Evolutionary conservation across 92 coral and sea anemone species (phyloP).

Genomic region (Porites evermanni): DNA sequence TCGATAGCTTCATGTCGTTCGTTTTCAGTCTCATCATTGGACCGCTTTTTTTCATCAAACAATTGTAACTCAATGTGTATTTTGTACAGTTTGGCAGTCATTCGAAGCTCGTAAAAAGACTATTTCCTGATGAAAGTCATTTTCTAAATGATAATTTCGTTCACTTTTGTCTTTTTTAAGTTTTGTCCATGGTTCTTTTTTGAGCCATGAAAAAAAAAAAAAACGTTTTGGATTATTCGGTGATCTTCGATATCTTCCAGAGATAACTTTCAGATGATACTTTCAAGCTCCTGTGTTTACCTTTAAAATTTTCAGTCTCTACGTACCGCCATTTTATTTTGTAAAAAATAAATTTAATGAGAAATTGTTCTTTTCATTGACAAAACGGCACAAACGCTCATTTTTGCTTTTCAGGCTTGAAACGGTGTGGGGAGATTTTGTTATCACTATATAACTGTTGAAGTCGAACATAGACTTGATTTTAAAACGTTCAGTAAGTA

Average conservation of each 20-base stretch:
- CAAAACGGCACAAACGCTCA: not conserved
- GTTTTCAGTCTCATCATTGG: slow-evolving; percentile 21
- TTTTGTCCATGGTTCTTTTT: not conserved
- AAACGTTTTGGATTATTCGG: no score
- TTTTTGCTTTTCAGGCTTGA: not conserved
- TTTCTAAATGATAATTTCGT: not conserved
- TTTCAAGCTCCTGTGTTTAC: slow-evolving; percentile 12
- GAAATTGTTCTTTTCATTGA: slow-evolving; percentile 26
- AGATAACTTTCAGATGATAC: not conserved
- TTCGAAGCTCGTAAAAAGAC: slow-evolving; percentile 20
- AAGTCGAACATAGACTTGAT: no score
- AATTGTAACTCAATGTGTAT: slow-evolving; percentile 42
- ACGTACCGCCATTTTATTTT: slow-evolving; percentile 28
- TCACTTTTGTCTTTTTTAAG: not conserved
- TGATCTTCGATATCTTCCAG: not conserved
- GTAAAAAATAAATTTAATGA: slow-evolving; percentile 14
- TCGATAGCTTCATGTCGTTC: slow-evolving; percentile 1
- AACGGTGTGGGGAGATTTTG: no score
- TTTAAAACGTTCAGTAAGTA: no score
- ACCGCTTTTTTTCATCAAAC: slow-evolving; percentile 1
- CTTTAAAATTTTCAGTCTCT: slow-evolving; percentile 11
- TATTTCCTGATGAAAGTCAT: slow-evolving; percentile 32
- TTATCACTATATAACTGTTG: no score
- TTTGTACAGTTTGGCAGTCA: slow-evolving; percentile 20
- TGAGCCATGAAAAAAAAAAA: no score